Conservation (phyloP, 2,797 vertebrate species). For the Phoeniculus purpureus region DNA sequence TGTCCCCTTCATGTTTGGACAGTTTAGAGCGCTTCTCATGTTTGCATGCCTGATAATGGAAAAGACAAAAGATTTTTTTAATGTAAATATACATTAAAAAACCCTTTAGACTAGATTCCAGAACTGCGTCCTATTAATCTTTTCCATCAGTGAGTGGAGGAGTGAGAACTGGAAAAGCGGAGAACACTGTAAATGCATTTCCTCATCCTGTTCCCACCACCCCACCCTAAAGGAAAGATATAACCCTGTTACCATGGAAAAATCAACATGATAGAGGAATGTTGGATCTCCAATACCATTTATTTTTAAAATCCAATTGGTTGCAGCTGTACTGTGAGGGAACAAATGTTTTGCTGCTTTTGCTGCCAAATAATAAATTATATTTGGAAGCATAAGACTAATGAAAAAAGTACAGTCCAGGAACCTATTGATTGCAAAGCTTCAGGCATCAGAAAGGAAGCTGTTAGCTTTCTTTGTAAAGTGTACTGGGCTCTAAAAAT, state of each 20-base stretch:
- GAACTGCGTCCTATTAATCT: neutral
- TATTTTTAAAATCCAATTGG: constrained; percentile 62
- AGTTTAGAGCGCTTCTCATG: neutral
- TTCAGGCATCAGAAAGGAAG: constrained; percentile 43
- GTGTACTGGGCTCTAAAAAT: neutral
- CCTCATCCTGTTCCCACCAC: neutral
- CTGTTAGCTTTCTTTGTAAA: constrained; percentile 2
- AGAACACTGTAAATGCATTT: neutral
- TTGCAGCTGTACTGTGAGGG: constrained; percentile 70
- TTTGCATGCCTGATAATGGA: neutral
- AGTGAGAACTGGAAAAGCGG: neutral
- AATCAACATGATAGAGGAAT: constrained; percentile 42
- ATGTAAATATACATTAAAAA: no score
- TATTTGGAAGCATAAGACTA: constrained; percentile 71
- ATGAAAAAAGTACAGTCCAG: constrained; percentile 65
- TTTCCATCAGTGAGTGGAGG: neutral
- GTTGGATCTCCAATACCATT: constrained; percentile 42
- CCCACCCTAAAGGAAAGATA: neutral
- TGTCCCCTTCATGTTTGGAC: neutral
- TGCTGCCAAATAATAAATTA: constrained; percentile 75
- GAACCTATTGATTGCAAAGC: constrained; percentile 59
- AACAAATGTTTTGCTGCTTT: constrained; percentile 70
- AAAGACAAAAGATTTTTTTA: neutral
- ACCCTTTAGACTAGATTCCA: no score
- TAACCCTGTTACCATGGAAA: constrained; percentile 44